Evolutionary conservation across 2,888 invertebrate species (phyloP).

Genomic region (Meiosimyza platycephala): DNA sequence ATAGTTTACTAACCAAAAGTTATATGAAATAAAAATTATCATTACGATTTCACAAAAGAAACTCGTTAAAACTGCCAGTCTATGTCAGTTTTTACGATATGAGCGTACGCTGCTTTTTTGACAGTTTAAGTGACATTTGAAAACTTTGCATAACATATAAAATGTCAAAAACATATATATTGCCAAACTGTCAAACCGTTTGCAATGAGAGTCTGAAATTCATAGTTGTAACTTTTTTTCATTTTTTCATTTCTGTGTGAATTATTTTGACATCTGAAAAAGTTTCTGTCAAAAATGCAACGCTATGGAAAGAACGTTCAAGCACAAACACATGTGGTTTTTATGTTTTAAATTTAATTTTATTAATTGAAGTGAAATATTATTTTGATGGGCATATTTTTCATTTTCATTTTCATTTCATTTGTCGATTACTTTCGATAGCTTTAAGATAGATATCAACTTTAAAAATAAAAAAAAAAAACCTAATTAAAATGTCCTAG

Average conservation of each 20-base stretch:
- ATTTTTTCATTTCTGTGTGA: neutral
- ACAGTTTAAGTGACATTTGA: slow-evolving; percentile 20
- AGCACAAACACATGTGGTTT: too few species aligned
- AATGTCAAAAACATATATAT: neutral
- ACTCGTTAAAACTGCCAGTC: too few species aligned
- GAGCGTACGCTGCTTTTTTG: neutral
- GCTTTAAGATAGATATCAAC: too few species aligned
- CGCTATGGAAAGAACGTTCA: too few species aligned
- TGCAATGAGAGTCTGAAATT: neutral
- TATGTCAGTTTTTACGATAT: too few species aligned
- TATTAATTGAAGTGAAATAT: too few species aligned
- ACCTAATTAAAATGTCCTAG: too few species aligned
- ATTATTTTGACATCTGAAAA: neutral
- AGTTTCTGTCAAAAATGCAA: slow-evolving; percentile 4
- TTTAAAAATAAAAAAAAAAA: too few species aligned
- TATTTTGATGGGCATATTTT: too few species aligned
- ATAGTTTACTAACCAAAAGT: slow-evolving; percentile 44
- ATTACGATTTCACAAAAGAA: neutral
- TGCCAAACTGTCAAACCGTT: neutral
- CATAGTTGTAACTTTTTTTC: neutral
- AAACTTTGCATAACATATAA: neutral
- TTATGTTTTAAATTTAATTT: too few species aligned
- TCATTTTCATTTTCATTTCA: too few species aligned
- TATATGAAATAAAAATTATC: slow-evolving; percentile 36
- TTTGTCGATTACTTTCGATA: too few species aligned